Evolutionary conservation across 2,888 invertebrate genomes (phyloP).

Genomic region (Microdon myrmicae): DNA sequence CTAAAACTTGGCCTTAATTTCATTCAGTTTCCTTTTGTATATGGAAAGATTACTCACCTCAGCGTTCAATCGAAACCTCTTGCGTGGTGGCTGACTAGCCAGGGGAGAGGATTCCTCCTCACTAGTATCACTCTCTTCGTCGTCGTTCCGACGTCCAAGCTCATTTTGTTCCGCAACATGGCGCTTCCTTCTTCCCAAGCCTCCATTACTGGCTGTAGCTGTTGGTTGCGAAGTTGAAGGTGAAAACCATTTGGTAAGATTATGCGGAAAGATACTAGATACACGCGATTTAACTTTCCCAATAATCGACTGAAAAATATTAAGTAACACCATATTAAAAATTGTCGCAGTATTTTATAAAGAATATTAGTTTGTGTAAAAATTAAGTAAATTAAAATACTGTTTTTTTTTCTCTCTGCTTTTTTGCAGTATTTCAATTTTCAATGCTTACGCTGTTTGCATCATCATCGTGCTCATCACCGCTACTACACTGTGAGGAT

Average conservation of each 20-base stretch:
- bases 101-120: conserved; percentile 21
- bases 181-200: conserved; percentile 58
- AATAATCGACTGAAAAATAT: conserved; percentile 62
- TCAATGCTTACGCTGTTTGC: conserved; percentile 44
- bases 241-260: conserved; percentile 64
- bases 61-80: conserved; percentile 35
- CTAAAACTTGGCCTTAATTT: not conserved
- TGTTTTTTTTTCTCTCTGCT: not conserved
- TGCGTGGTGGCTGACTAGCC: conserved; percentile 27
- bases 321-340: conserved; percentile 15
- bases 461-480: conserved; percentile 43
- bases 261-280: conserved; percentile 62
- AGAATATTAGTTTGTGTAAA: not conserved
- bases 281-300: conserved; percentile 64
- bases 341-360: not conserved
- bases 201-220: conserved; percentile 51
- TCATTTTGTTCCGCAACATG: conserved; percentile 58
- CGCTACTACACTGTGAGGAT: conserved; percentile 10
- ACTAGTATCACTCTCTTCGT: conserved; percentile 55
- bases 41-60: conserved; percentile 38
- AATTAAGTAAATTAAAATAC: not conserved
- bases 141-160: conserved; percentile 53
- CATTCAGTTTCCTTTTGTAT: not conserved
- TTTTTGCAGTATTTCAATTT: conserved; percentile 5
- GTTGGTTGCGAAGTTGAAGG: conserved; percentile 54